Evolutionary conservation across 2,113 vertebrate genomes (phyloP), one percentile per base, ranked within the genome.

Genomic region (Galeopterus variegatus): DNA sequence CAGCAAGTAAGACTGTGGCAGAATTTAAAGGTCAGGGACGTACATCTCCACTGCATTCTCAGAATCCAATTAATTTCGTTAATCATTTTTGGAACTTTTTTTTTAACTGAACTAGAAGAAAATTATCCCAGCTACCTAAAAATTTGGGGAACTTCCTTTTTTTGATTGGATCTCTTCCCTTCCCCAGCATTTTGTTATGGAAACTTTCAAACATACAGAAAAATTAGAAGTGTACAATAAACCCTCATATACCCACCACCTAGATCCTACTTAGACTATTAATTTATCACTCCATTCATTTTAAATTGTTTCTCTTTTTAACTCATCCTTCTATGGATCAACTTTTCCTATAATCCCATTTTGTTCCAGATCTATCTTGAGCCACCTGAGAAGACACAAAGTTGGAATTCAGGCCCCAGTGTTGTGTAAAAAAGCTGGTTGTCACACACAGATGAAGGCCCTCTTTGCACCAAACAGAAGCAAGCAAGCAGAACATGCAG

Each of bases 371-470:
- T 73, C 56, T 31, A 26, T 17, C 45, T 18, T 0, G 31, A 76
- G 48, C 36, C 13, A 14, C 36, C 31, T 56, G 85, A 52, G 75
- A 56, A 48, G n/a, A 82, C 33, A 4, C 0, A 8, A 54, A 19
- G 36, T 2, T 67, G 65, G 31, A 41, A 45, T 5, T 64, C 2
- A 0, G 36, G 23, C 8, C 50, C 77, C 50, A 3, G 8, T 0
- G 24, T 0, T 11, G 21, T 62, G 9, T 11, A 8, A 11, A 8
- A 36, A 12, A 62, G 23, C 8, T 60, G n/a, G 7, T 6, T 4
- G 6, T 56, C n/a, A 26, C 41, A 5, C 65, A 1, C 1, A n/a
- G 45, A 2, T 41, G 12, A 58, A 90, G 64, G 33, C 60, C 11
- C 65, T 80, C 10, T 0, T 11, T 23, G 41, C 62, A 41, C 67